A percentile compares a stretch with the other conserved stretches of the same genome.
These are phyloP conservation scores for Unio delphinus DNA, from an alignment of 2,888 invertebrate genomes.

Conservation along the genomic window DNA sequence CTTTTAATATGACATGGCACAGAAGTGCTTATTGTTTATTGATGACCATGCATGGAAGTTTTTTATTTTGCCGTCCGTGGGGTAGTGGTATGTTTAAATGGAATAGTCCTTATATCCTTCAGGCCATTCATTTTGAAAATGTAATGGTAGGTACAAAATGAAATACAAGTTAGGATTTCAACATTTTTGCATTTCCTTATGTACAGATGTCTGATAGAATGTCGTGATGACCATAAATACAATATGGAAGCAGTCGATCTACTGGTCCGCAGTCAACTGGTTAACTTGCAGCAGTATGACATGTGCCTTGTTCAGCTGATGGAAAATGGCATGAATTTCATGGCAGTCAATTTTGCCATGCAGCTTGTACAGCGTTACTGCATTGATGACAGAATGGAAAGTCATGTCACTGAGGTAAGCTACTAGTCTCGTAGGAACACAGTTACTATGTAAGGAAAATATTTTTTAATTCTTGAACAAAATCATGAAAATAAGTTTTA, in stretches of 20 bases:
- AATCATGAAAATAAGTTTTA: no score
- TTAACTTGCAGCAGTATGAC: conserved; percentile 80
- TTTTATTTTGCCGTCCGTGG: no score
- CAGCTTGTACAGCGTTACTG: conserved; percentile 88
- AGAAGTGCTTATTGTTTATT: no score
- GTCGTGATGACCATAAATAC: conserved; percentile 89
- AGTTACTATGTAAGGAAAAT: no score
- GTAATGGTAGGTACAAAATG: no score
- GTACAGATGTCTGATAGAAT: conserved; percentile 81
- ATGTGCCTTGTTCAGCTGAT: conserved; percentile 74
- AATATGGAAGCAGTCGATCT: conserved; percentile 93
- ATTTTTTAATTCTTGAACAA: no score
- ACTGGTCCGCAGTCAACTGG: conserved; percentile 86
- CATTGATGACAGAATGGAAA: conserved; percentile 79
- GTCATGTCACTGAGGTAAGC: conserved; percentile 46
- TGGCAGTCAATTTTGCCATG: conserved; percentile 91
- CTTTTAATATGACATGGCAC: no score
- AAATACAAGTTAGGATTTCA: no score
- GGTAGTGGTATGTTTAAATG: no score
- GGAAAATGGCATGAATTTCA: conserved; percentile 86
- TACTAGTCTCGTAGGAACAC: background rate
- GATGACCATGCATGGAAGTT: no score
- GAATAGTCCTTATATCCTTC: no score
- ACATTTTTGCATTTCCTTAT: background rate
- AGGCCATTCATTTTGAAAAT: no score